Evolutionary conservation across 2,888 invertebrate genomes (phyloP).

Genomic region (Melieria picta): DNA sequence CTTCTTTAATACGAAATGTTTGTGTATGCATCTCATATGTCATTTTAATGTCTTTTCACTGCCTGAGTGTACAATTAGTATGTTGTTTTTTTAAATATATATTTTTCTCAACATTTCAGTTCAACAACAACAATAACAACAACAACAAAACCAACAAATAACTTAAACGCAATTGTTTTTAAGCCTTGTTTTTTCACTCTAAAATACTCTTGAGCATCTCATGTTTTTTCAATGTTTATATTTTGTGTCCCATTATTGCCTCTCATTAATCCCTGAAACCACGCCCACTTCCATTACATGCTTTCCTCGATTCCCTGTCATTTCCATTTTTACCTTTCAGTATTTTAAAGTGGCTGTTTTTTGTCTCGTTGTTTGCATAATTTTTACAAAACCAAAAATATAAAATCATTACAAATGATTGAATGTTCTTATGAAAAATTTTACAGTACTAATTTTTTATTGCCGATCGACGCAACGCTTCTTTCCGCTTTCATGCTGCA

Average conservation of each 20-base stretch:
- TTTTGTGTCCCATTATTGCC: conserved; percentile 41
- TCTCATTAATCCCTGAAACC: not conserved
- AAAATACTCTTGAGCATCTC: conserved; percentile 56
- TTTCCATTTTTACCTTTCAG: conserved; percentile 38
- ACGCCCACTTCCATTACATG: not conserved
- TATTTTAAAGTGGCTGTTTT: conserved; percentile 30
- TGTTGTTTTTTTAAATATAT: too few species aligned
- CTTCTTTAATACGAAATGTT: too few species aligned
- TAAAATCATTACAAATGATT: not conserved
- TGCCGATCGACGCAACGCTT: conserved; percentile 5
- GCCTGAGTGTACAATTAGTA: too few species aligned
- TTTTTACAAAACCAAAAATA: not conserved
- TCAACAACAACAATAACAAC: too few species aligned
- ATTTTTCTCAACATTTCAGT: too few species aligned
- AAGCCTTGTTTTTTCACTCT: conserved; percentile 54
- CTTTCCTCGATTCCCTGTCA: not conserved
- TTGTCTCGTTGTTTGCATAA: not conserved
- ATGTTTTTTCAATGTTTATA: conserved; percentile 40
- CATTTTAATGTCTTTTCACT: too few species aligned
- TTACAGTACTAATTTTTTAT: conserved; percentile 1
- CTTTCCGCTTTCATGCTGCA: conserved; percentile 6
- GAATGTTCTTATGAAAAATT: too few species aligned
- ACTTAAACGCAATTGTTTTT: too few species aligned
- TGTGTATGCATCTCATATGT: too few species aligned
- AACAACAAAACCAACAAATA: too few species aligned